phyloP scores from a whole-genome alignment of 35 echinoderm and acorn worm species.

The Anneissia japonica region DNA sequence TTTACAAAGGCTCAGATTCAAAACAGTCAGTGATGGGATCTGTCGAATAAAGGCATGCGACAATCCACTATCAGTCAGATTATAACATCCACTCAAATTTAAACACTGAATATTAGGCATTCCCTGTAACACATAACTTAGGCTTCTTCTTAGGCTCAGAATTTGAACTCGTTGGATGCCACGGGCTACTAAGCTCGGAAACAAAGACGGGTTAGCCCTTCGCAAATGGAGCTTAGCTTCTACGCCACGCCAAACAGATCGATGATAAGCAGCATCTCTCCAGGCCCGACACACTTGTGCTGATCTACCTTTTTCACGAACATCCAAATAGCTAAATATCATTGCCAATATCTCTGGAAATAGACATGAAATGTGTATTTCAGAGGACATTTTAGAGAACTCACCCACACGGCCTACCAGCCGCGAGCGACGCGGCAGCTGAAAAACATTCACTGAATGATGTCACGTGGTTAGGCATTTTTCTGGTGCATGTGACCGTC shows the following conservation, averaged over 20 bases:
- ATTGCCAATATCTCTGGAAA: constrained; percentile 97
- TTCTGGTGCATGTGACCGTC: neutral
- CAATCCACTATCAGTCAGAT: constrained; percentile 87
- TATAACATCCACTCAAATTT: constrained; percentile 99
- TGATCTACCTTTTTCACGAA: constrained; percentile 85
- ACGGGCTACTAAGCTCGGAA: constrained; percentile 82
- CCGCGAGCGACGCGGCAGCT: neutral
- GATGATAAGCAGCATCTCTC: constrained; percentile 91
- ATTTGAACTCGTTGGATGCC: constrained; percentile 93
- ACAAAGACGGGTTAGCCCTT: constrained; percentile 86
- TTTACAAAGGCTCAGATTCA: constrained; percentile 97
- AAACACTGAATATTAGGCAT: constrained; percentile 95
- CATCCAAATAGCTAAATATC: constrained; percentile 97
- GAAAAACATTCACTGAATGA: neutral
- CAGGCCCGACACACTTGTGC: constrained; percentile 91
- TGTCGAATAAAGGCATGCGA: constrained; percentile 76
- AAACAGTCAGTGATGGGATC: constrained; percentile 81
- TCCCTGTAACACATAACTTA: constrained; percentile 91
- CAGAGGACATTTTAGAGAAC: constrained; percentile 7
- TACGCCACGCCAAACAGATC: constrained; percentile 95
- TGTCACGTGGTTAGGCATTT: neutral
- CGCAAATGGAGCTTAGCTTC: constrained; percentile 93
- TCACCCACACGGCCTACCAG: neutral
- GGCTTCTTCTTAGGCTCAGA: constrained; percentile 82
- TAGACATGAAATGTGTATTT: constrained; percentile 89